A percentile compares a stretch with the other conserved stretches of the same genome.
Conservation (phyloP, 2,113 vertebrate species). For the Orcinus orca region DNA sequence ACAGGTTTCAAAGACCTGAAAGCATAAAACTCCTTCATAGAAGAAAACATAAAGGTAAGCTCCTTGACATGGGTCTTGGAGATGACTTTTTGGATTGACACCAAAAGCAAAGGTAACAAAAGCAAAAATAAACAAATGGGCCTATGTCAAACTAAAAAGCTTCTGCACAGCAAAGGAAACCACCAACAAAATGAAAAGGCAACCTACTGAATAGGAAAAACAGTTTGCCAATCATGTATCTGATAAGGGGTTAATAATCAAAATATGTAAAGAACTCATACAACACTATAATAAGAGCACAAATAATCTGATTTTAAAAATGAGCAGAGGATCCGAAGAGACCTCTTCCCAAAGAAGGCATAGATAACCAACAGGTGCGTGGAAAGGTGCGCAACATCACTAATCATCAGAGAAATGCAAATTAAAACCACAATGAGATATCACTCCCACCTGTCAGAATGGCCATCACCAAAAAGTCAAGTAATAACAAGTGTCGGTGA, state of each 20-base stretch:
- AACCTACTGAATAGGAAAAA: neutral
- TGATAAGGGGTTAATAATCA: neutral
- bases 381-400: too few relatives aligned
- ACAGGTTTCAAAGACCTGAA: neutral
- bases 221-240: neutral
- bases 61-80: neutral
- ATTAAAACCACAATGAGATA: too few relatives aligned
- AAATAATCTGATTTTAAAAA: neutral
- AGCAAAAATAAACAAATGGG: neutral
- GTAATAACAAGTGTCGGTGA: too few relatives aligned
- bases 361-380: neutral
- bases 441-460: neutral
- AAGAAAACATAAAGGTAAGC: neutral
- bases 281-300: neutral
- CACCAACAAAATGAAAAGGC: neutral
- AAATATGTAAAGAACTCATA: neutral
- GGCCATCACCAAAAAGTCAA: neutral
- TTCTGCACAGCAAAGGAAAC: neutral
- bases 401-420: neutral
- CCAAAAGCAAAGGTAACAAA: neutral
- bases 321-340: neutral
- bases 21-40: neutral
- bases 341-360: neutral
- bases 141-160: neutral
- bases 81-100: neutral